Evolutionary conservation across 2,113 vertebrate species (phyloP), one percentile per base, ranked within the genome.

Genomic region (Macheiramphus alcinus): DNA sequence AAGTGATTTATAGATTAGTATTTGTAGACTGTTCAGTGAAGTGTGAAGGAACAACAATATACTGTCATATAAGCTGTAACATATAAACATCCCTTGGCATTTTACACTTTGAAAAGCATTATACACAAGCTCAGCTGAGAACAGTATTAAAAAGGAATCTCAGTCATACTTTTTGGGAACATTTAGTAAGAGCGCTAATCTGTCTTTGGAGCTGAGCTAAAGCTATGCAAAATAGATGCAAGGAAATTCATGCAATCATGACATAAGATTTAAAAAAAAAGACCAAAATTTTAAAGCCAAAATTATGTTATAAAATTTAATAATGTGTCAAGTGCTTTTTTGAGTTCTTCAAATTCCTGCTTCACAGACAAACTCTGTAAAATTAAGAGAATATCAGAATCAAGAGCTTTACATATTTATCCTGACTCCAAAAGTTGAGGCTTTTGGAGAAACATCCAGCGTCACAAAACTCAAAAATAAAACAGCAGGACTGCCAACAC

Each of bases 51-150:
- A 80, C 90, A 95, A 92, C 85, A 91, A 71, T 92, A 70, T 82
- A 89, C 86, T 89, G 80, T 87, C 89, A 81, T 80, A 96, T 93
- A 94, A 90, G 62, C 95, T 93, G 89, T 75, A 92, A 53, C 89
- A 89, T 86, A 93, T 82, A 96, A 97, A 97, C 94, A 97, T 88
- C 94, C 90, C 68, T 87, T 90, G 95, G 94, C 93, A 95, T 97
- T 97, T 96, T 94, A 93, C 88, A 91, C 86, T 97, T 92, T 91
- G 92, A 93, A 97, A 94, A 97, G 91, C 90, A 95, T 97, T 96
- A 96, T 94, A 90, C 78, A 71, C 86, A 96, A 95, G 86, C 93
- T 92, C 52, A 81, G 83, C 90, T 82, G 88, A 95, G 94, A 94
- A 92, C 36, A 93, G 90, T 59, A 94, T 97, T 97, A 94, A 95